Conservation (phyloP, 2,113 vertebrate genomes). For the Agapornis roseicollis region DNA sequence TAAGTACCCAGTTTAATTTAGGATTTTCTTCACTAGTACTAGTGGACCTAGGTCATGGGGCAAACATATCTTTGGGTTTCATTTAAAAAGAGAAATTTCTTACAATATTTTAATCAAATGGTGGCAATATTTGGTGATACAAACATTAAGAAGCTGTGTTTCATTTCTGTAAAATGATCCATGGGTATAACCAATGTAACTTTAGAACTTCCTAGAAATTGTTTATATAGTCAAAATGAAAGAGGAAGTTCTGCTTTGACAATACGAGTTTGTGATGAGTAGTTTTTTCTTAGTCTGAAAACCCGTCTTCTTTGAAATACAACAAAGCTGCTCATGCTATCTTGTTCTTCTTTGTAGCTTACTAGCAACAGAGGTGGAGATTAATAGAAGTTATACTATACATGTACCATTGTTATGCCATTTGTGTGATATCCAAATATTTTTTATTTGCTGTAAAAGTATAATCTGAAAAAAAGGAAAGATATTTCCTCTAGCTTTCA, state of each 20-base stretch:
- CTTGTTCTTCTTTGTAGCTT: neutral
- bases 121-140: neutral
- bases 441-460: neutral
- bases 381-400: neutral
- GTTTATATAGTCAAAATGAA: neutral
- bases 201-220: neutral
- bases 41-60: neutral
- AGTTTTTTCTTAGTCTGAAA: neutral
- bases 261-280: neutral
- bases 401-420: neutral
- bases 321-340: neutral
- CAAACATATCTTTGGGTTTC: neutral
- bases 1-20: neutral
- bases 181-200: neutral
- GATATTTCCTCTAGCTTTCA: neutral
- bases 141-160: neutral
- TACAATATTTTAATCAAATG: neutral
- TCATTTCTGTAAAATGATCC: neutral
- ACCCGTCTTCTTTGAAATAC: neutral
- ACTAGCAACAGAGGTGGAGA: neutral
- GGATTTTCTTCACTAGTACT: neutral
- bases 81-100: neutral
- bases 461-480: neutral
- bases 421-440: neutral
- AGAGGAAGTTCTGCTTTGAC: neutral